Evolutionary conservation across 2,797 vertebrate species (phyloP).

Genomic region (Ataeniobius toweri): DNA sequence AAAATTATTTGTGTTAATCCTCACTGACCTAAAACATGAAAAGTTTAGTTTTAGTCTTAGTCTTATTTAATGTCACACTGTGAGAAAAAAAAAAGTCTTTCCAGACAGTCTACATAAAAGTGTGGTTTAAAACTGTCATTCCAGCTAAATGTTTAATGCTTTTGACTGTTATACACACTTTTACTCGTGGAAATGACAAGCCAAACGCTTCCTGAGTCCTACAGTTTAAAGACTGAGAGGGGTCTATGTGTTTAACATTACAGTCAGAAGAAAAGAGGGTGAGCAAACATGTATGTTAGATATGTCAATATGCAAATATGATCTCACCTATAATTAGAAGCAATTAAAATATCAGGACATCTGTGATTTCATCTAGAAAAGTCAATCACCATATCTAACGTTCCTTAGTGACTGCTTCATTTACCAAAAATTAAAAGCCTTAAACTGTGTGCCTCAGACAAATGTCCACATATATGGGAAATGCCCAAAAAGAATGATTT

Average conservation of each 20-base stretch:
- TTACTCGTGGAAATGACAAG: background rate
- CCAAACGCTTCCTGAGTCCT: conserved; percentile 2
- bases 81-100: background rate
- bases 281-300: background rate
- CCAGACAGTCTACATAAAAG: background rate
- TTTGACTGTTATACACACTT: background rate
- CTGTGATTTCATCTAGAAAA: background rate
- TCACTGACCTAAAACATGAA: background rate
- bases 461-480: background rate
- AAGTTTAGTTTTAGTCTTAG: background rate
- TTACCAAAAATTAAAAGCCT: no score
- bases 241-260: background rate
- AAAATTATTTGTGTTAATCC: background rate
- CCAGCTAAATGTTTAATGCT: background rate
- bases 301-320: background rate
- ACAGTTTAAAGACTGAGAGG: background rate
- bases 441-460: background rate
- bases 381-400: background rate
- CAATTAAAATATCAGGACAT: background rate
- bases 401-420: no score
- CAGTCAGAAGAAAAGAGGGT: background rate
- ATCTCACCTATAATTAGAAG: background rate
- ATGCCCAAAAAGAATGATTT: background rate
- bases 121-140: background rate
- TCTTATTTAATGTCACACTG: background rate